A percentile compares a stretch with the other conserved stretches of the same genome.
Evolutionary conservation across 2,113 vertebrate species (phyloP).

Genomic region (Eidolon helvum): DNA sequence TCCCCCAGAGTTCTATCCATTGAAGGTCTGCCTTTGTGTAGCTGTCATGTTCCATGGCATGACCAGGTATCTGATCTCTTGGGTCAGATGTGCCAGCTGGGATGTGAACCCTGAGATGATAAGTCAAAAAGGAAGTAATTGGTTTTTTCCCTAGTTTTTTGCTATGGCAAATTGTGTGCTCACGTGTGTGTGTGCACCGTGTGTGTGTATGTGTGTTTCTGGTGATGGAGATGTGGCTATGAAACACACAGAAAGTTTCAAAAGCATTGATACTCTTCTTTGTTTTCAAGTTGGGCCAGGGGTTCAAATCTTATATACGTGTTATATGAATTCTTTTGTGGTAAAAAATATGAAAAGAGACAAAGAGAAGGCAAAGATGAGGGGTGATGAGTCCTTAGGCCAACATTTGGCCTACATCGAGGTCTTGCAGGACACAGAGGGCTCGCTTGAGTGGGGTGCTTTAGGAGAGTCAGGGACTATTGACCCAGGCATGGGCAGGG

Average conservation of each 20-base stretch:
- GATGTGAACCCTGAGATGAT: not conserved
- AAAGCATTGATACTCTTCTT: not conserved
- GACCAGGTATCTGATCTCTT: not conserved
- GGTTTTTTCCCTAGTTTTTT: not conserved
- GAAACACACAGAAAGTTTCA: not conserved
- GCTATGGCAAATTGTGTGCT: not conserved
- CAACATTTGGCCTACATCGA: not conserved
- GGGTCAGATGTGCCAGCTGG: not conserved
- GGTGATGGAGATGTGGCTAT: not conserved
- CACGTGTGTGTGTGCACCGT: accelerated
- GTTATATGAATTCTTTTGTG: not conserved
- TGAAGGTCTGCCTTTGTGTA: not conserved
- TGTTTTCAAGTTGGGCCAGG: not conserved
- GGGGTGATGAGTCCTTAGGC: not conserved
- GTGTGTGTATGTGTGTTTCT: not conserved
- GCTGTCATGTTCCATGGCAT: not conserved
- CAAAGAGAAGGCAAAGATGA: not conserved
- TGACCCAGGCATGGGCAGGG: not conserved
- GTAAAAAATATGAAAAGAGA: not conserved
- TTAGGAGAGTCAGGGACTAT: not conserved
- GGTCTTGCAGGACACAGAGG: not conserved
- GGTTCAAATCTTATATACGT: not conserved
- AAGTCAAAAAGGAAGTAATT: not conserved
- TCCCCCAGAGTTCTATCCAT: not conserved
- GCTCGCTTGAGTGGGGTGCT: accelerated